phyloP scores from a whole-genome alignment of 2,888 invertebrate species.

The Slavum lentiscoides region DNA sequence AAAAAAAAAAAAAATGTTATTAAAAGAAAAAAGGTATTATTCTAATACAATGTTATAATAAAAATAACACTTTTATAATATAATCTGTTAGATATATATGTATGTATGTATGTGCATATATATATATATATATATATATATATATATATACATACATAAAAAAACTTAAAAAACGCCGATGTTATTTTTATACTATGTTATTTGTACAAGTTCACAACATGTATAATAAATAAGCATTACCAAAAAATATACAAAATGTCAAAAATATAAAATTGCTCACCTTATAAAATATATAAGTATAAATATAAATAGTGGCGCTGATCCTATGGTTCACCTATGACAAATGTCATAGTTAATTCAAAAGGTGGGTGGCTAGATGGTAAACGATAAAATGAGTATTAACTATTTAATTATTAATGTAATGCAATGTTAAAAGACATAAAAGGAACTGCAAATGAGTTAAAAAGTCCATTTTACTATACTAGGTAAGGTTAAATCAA shows the following conservation, averaged over 20 bases:
- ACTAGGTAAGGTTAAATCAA: too few species aligned
- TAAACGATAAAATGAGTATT: too few species aligned
- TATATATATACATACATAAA: slow-evolving; percentile 4
- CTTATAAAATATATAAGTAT: slow-evolving; percentile 12
- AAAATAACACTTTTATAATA: slow-evolving; percentile 20
- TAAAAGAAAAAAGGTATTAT: not conserved
- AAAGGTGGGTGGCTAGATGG: too few species aligned
- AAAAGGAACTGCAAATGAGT: too few species aligned
- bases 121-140: too few species aligned
- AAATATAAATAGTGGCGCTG: too few species aligned
- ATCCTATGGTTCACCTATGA: too few species aligned
- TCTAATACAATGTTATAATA: slow-evolving; percentile 3
- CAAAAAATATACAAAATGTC: slow-evolving; percentile 50
- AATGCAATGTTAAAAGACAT: too few species aligned
- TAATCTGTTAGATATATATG: slow-evolving; percentile 34
- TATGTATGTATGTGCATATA: too few species aligned
- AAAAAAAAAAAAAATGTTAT: slow-evolving; percentile 10
- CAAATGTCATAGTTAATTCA: too few species aligned
- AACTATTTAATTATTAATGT: too few species aligned
- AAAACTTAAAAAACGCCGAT: not conserved
- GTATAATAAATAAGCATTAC: slow-evolving; percentile 39
- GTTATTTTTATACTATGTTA: slow-evolving; percentile 34
- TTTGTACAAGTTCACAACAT: slow-evolving; percentile 36
- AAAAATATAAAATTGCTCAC: slow-evolving; percentile 51
- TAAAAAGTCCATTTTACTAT: too few species aligned